Base-by-base conservation (phyloP, 2,113 vertebrate species). In the Ictalurus punctatus region DNA sequence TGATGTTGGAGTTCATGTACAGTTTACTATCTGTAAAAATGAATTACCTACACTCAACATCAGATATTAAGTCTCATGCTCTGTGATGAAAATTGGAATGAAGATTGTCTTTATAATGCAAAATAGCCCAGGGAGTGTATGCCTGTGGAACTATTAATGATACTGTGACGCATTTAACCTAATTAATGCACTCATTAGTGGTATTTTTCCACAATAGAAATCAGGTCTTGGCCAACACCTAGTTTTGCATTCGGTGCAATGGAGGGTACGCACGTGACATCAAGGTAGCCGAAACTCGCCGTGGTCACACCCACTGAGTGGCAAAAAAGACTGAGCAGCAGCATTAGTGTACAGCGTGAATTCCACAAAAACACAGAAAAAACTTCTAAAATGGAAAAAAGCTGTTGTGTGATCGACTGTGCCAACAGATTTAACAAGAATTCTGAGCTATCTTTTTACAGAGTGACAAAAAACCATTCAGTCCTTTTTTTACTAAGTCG, bases 181-280 rank as follows among this genome's bases (percentile, higher is more conserved):
- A 56, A 87, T 65, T 78, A 78, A 63, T 56, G 23, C n/a, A 30
- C 12, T 84, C 52, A 74, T 80, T 69, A 78, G 23, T 37, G 25
- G 48, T 59, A 76, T 71, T 27, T 87, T 63, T 65, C 56, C 78
- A 86, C 30, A 83, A 78, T 54, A 54, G 74, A 80, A 76, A 58
- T 83, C 40, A 76, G 37, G 81, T 58, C 23, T 59, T 54, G 30
- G 61, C 63, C 48, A 81, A 82, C n/a, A 82, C 52, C 9, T 40
- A 34, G 67, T 82, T 81, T 65, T 30, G 23, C 44, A 13, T 81
- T 17, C 7, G 59, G 16, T 44, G 54, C 14, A 8, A 44, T 4
- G 5, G 4, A 44, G 40, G 40, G 40, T 44, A 44, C 4, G 3
- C 40, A 44, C 40, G 40, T 44, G 3, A 5, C 40, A 44, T 44